Conservation (phyloP, 2,797 vertebrate species). For the Lophius americanus region DNA sequence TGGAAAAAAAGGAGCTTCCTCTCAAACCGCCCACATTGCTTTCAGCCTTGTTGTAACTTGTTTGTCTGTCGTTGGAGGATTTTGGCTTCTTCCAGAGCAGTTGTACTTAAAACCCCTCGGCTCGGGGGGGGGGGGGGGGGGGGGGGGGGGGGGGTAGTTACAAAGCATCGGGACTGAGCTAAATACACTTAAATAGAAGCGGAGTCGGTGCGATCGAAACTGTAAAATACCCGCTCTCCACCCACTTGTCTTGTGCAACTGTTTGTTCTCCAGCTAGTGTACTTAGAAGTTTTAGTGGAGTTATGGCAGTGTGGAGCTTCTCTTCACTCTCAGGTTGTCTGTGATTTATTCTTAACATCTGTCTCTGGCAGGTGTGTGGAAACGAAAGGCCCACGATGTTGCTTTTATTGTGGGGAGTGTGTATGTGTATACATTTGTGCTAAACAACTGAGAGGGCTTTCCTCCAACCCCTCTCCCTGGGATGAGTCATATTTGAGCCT, state of each 20-base stretch:
- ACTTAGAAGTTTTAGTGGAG: slow-evolving; percentile 65
- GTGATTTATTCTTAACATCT: slow-evolving; percentile 83
- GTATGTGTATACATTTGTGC: slow-evolving; percentile 31
- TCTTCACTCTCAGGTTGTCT: slow-evolving; percentile 62
- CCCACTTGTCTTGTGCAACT: slow-evolving; percentile 76
- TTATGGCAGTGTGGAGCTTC: slow-evolving; percentile 59
- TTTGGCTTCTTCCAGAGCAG: slow-evolving; percentile 72
- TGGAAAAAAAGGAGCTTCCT: slow-evolving; percentile 62
- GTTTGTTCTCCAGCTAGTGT: slow-evolving; percentile 73
- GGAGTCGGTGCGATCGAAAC: slow-evolving; percentile 44
- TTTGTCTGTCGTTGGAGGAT: slow-evolving; percentile 75
- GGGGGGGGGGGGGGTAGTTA: slow-evolving; percentile 64
- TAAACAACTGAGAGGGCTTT: slow-evolving; percentile 71
- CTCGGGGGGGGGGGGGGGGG: slow-evolving; percentile 63
- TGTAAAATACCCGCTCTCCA: slow-evolving; percentile 39
- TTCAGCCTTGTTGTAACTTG: slow-evolving; percentile 79
- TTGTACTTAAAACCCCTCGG: slow-evolving; percentile 61
- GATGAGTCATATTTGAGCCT: slow-evolving; percentile 78
- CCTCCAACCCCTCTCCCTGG: slow-evolving; percentile 57
- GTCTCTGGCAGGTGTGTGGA: slow-evolving; percentile 84
- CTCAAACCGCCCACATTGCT: slow-evolving; percentile 71
- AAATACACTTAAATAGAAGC: slow-evolving; percentile 45
- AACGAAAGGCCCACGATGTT: slow-evolving; percentile 76
- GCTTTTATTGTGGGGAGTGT: slow-evolving; percentile 52
- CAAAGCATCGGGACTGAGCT: slow-evolving; percentile 44